Evolutionary conservation across 2,888 invertebrate genomes (phyloP).

Genomic region (Griposia aprilina): DNA sequence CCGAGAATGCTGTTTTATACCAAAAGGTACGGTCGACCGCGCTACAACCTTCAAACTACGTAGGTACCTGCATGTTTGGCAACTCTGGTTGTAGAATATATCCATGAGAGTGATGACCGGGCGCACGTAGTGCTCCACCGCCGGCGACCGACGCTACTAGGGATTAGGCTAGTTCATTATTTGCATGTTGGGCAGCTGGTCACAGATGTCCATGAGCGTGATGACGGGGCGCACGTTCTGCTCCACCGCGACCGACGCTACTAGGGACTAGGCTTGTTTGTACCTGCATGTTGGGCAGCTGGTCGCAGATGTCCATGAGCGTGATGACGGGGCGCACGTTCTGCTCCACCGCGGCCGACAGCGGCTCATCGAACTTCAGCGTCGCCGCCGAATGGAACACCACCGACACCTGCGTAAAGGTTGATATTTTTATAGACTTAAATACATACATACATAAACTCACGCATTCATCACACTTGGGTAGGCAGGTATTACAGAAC

Average conservation of each 20-base stretch:
- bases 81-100: slow-evolving; percentile 91
- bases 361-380: slow-evolving; percentile 94
- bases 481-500: too few species aligned
- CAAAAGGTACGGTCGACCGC: background rate
- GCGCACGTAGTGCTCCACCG: slow-evolving; percentile 94
- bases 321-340: slow-evolving; percentile 94
- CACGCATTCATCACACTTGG: too few species aligned
- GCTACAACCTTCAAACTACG: too few species aligned
- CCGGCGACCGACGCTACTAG: slow-evolving; percentile 89
- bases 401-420: slow-evolving; percentile 90
- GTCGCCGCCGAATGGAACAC: slow-evolving; percentile 96
- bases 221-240: slow-evolving; percentile 94
- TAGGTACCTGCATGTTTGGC: slow-evolving; percentile 89
- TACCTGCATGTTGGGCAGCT: slow-evolving; percentile 92
- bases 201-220: slow-evolving; percentile 93
- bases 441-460: too few species aligned
- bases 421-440: too few species aligned
- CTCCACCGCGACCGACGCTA: slow-evolving; percentile 91
- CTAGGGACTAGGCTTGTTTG: background rate
- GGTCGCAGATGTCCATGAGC: slow-evolving; percentile 93
- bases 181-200: slow-evolving; percentile 92
- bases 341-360: slow-evolving; percentile 93
- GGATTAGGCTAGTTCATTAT: slow-evolving; percentile 77
- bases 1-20: background rate
- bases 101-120: slow-evolving; percentile 93